Base-by-base conservation (phyloP, 2,113 vertebrate species). In the Macquaria ambigua region DNA sequence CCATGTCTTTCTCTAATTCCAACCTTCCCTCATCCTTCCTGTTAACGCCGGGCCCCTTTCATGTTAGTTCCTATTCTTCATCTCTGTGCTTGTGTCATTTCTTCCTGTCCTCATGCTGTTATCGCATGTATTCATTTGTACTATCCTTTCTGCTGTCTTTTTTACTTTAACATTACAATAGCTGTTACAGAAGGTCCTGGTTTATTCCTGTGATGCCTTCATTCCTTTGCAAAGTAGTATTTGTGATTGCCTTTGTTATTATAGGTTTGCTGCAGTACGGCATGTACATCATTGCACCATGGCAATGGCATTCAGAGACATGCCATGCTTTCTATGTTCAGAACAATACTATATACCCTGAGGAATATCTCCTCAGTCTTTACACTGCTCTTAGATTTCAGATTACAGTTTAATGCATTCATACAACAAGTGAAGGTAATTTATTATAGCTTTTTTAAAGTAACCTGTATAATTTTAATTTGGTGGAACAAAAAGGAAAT, bases 41-140 rank as follows among this genome's bases (percentile, higher is more conserved):
- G 76, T 77, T 64, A 46, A 46, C 20, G 14, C 23, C 18, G 7
- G 37, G 77, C 53, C 63, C 48, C 79, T 84, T 90, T 67, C 74
- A 89, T 85, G 55, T 87, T 92, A 2, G 8, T 14, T 83, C 46
- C 71, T 50, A 70, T 77, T 85, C 80, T 82, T 82, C 77, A 28
- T 72, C 68, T 84, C 80, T 70, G 61, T 28, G 76, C 71, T 18
- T 0, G 8, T 81, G 77, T 81, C 41, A 68, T 48, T 67, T 71
- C 75, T 66, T 21, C 41, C 64, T 83, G 46, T 80, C 46, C 61
- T 73, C 37, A 10, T 10, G 55, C 73, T 79, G 72, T 74, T 71
- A 74, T 79, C 46, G 0, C 74, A 16, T 41, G 50, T 55, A 39
- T 66, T 83, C 39, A 72, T 83, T 74, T 80, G 67, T 58, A 6